A percentile compares a stretch with the other conserved stretches of the same genome.
These are phyloP conservation scores for Platysteira castanea DNA, from an alignment of 2,113 vertebrate genomes.

Conservation along the genomic window DNA sequence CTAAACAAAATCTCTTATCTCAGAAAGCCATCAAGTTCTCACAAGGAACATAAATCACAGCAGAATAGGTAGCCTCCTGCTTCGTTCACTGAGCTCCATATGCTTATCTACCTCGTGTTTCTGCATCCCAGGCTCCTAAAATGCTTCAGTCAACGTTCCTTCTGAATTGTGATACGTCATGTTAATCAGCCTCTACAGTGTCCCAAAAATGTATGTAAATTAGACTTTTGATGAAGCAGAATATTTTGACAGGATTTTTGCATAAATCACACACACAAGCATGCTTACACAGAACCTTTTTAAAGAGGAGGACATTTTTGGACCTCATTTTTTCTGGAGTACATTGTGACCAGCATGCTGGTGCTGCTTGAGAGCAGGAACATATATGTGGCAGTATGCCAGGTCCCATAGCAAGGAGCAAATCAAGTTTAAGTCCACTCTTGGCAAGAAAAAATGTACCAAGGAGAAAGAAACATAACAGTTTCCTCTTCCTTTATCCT, in stretches of 20 bases:
- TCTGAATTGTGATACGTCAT: constrained; percentile 44
- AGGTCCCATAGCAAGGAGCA: not conserved
- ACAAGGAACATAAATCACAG: constrained; percentile 27
- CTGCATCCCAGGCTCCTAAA: constrained; percentile 25
- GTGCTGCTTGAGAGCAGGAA: not conserved
- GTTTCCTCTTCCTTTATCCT: not conserved
- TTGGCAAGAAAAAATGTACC: not conserved
- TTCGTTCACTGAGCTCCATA: constrained; percentile 46
- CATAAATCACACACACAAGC: constrained; percentile 46
- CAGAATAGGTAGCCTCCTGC: constrained; percentile 31
- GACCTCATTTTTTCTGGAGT: constrained; percentile 2
- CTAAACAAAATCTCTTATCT: constrained; percentile 26
- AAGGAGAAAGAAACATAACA: not conserved
- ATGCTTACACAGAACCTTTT: not conserved
- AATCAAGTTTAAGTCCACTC: not conserved
- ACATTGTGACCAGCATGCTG: not conserved
- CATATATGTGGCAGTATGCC: not conserved
- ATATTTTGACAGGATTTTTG: constrained; percentile 65
- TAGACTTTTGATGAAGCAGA: constrained; percentile 64
- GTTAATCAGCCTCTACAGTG: constrained; percentile 58
- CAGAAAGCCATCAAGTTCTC: constrained; percentile 39
- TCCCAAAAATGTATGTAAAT: constrained; percentile 68
- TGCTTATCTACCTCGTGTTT: constrained; percentile 19
- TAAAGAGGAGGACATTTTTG: constrained; percentile 40
- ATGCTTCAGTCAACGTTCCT: constrained; percentile 43